Percentiles rank a stretch among this genome's conserved stretches.
Conservation (phyloP, 2,797 vertebrate species). For the Anolis apletophallus region DNA sequence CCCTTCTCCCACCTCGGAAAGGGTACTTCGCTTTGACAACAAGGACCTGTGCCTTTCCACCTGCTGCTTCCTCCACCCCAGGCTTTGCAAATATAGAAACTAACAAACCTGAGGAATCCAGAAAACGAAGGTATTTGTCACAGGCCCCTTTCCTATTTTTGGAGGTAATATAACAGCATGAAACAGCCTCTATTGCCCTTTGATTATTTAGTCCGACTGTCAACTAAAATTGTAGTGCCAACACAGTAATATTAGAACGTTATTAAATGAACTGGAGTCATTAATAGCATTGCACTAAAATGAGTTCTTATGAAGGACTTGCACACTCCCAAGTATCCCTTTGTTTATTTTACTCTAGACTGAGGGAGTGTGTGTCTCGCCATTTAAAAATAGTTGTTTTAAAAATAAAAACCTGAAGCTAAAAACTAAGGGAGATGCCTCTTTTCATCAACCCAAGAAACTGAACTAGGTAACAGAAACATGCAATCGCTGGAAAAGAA, state of each 20-base stretch:
- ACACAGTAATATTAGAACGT: slow-evolving; percentile 38
- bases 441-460: slow-evolving; percentile 35
- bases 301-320: slow-evolving; percentile 42
- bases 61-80: too few relatives aligned
- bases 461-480: slow-evolving; percentile 57
- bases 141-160: background rate
- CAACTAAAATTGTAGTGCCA: slow-evolving; percentile 18
- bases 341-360: background rate
- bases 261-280: slow-evolving; percentile 19
- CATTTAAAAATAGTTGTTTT: slow-evolving; percentile 46
- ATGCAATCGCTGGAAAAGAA: slow-evolving; percentile 48
- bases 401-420: slow-evolving; percentile 35
- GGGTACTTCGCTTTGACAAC: slow-evolving; percentile 12
- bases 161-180: background rate
- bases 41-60: slow-evolving; percentile 23
- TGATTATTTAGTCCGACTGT: slow-evolving; percentile 45
- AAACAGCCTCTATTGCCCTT: slow-evolving; percentile 6
- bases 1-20: background rate
- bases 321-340: slow-evolving; percentile 13
- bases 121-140: background rate
- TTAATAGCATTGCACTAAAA: slow-evolving; percentile 43
- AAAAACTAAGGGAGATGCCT: slow-evolving; percentile 40
- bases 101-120: slow-evolving; percentile 19
- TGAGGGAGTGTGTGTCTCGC: background rate
- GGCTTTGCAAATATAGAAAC: slow-evolving; percentile 35